A percentile compares a stretch with the other conserved stretches of the same genome.
phyloP scores from a whole-genome alignment of 2,888 invertebrate genomes.

The Diaperis boleti region DNA sequence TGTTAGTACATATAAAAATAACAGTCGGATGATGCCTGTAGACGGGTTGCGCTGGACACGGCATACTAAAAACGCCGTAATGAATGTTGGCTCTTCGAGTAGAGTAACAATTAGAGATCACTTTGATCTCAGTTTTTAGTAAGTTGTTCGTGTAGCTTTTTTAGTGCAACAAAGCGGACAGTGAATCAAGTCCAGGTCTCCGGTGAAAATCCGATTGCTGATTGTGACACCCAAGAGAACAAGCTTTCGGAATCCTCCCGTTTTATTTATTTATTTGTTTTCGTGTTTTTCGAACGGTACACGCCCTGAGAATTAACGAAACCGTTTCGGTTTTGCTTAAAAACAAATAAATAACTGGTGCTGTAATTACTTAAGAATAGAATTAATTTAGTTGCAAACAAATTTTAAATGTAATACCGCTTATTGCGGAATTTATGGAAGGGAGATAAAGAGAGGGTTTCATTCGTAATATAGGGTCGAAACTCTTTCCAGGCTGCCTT shows the following conservation, averaged over 20 bases:
- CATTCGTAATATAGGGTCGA: constrained; percentile 30
- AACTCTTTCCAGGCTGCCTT: constrained; percentile 41
- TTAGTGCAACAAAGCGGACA: constrained; percentile 48
- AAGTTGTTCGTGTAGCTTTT: constrained; percentile 52
- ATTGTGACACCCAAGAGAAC: constrained; percentile 60
- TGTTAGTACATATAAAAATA: too few species aligned
- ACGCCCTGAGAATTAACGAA: constrained; percentile 49
- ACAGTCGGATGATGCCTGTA: too few species aligned
- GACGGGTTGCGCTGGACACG: constrained; percentile 8
- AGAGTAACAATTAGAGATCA: constrained; percentile 48
- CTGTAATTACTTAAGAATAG: constrained; percentile 42
- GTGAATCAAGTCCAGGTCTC: constrained; percentile 52
- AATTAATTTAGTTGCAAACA: constrained; percentile 39
- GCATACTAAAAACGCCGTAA: constrained; percentile 19
- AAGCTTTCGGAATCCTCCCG: constrained; percentile 47
- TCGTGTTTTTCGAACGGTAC: constrained; percentile 27
- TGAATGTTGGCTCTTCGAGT: constrained; percentile 1
- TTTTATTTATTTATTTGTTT: constrained; percentile 54
- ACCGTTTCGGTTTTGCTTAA: constrained; percentile 33
- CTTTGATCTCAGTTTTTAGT: constrained; percentile 49
- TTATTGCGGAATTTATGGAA: constrained; percentile 40
- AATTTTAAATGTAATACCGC: constrained; percentile 43
- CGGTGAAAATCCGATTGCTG: constrained; percentile 58
- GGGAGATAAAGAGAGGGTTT: constrained; percentile 38
- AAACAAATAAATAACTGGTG: constrained; percentile 37